phyloP scores from a whole-genome alignment of 2,797 vertebrate species.

The Alectoris magna region DNA sequence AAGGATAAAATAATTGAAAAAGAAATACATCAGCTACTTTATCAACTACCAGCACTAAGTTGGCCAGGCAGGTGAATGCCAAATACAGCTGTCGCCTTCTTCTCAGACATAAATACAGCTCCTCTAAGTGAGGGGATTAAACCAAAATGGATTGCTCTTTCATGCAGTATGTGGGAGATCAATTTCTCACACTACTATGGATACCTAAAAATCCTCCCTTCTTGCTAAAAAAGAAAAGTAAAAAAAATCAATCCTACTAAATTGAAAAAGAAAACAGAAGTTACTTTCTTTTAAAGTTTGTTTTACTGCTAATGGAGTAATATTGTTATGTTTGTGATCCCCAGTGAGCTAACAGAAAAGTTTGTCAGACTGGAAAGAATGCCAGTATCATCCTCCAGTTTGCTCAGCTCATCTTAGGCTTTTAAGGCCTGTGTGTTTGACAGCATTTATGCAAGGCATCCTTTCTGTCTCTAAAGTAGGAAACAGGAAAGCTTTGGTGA shows the following conservation, averaged over 20 bases:
- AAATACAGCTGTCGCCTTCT: not conserved
- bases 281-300: not conserved
- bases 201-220: not conserved
- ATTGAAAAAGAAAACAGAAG: not conserved
- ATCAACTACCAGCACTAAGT: not conserved
- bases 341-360: not conserved
- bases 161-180: not conserved
- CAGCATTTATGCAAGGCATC: not conserved
- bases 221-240: not conserved
- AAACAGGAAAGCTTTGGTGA: not conserved
- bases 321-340: not conserved
- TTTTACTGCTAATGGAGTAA: not conserved
- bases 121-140: not conserved
- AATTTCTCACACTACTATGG: not conserved
- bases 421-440: not conserved
- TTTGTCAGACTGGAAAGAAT: not conserved
- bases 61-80: not conserved
- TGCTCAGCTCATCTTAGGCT: not conserved
- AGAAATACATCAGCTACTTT: not conserved
- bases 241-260: not conserved
- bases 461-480: not conserved
- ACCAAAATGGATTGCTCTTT: not conserved
- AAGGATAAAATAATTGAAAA: not conserved
- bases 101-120: not conserved
- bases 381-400: not conserved